Conservation (phyloP, 2,113 vertebrate species). For the Myotis brandtii region DNA sequence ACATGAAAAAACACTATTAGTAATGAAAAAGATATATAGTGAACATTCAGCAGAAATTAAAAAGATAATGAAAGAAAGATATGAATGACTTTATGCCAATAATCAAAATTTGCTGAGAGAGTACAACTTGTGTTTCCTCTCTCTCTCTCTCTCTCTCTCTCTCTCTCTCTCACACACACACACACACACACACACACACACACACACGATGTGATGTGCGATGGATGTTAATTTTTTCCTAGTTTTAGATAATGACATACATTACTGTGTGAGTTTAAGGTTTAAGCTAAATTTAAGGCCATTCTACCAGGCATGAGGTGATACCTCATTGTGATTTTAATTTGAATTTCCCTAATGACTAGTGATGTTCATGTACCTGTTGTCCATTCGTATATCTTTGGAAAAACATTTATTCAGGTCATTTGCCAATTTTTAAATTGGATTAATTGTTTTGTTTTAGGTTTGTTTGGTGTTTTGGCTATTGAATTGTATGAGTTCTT, state of each 20-base stretch:
- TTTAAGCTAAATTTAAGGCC: background rate
- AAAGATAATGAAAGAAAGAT: background rate
- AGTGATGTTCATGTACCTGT: background rate
- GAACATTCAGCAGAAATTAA: conserved; percentile 28
- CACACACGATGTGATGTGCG: background rate
- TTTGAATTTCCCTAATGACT: background rate
- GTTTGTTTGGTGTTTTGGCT: background rate
- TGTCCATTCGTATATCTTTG: background rate
- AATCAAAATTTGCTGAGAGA: background rate
- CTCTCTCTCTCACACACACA: background rate
- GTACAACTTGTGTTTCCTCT: background rate
- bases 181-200: background rate
- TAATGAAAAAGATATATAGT: conserved; percentile 13
- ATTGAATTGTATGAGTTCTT: background rate
- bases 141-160: background rate
- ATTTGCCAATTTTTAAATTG: background rate
- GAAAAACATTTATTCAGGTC: background rate
- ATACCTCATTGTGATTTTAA: background rate
- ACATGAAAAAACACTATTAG: conserved; percentile 39
- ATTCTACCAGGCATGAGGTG: background rate
- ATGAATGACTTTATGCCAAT: background rate
- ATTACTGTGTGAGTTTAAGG: background rate
- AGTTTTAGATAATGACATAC: background rate
- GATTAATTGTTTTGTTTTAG: background rate
- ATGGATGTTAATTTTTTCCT: background rate